These are phyloP conservation scores for Drosophila recens DNA, from an alignment of 2,888 invertebrate genomes.

Conservation along the genomic window DNA sequence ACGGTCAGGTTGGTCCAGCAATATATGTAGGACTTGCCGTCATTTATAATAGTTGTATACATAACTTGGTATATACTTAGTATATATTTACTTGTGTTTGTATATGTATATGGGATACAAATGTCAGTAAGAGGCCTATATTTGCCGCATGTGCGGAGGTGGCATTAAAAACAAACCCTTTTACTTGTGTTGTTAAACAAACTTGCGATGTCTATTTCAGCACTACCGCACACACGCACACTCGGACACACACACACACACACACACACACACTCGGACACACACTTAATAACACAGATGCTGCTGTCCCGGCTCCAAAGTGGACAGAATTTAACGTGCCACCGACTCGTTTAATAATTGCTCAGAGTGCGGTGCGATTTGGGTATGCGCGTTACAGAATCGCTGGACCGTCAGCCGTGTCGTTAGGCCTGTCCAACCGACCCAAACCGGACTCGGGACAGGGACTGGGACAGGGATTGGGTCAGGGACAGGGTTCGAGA, in stretches of 20 bases:
- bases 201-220: slow-evolving; percentile 76
- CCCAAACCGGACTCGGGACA: slow-evolving; percentile 54
- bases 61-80: slow-evolving; percentile 2
- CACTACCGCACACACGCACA: slow-evolving; percentile 40
- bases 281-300: slow-evolving; percentile 57
- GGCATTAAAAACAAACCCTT: slow-evolving; percentile 74
- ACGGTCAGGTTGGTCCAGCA: slow-evolving; percentile 31
- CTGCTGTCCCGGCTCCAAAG: slow-evolving; percentile 56
- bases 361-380: slow-evolving; percentile 79
- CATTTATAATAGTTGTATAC: slow-evolving; percentile 57
- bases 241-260: slow-evolving; percentile 6
- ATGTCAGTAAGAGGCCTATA: slow-evolving; percentile 53
- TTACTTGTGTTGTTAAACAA: slow-evolving; percentile 76
- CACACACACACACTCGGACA: slow-evolving; percentile 17
- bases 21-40: slow-evolving; percentile 27
- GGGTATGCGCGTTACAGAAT: slow-evolving; percentile 64
- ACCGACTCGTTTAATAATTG: slow-evolving; percentile 79
- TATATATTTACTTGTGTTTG: slow-evolving; percentile 3
- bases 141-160: slow-evolving; percentile 39
- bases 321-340: slow-evolving; percentile 78
- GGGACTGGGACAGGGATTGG: slow-evolving; percentile 20
- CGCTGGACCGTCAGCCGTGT: slow-evolving; percentile 74
- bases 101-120: slow-evolving; percentile 23
- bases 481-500: slow-evolving; percentile 22
- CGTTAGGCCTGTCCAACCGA: slow-evolving; percentile 73